Evolutionary conservation across 2,888 invertebrate species (phyloP).

Genomic region (Dastarcus helophoroides): DNA sequence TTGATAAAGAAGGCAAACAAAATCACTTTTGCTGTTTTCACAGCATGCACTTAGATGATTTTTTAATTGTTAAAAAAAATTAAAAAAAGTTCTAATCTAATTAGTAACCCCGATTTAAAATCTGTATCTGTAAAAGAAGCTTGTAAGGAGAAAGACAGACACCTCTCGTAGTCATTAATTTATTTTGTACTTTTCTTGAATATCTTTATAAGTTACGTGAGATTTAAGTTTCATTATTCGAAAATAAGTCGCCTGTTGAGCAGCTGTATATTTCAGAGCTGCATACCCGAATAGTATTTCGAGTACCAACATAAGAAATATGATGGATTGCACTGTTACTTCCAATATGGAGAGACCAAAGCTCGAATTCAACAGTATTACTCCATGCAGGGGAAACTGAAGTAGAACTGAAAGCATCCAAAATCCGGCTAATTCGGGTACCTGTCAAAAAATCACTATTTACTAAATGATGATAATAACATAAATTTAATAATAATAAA

Average conservation of each 20-base stretch:
- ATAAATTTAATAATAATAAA: too few species aligned
- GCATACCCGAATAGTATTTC: slow-evolving; percentile 55
- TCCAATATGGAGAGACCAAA: slow-evolving; percentile 53
- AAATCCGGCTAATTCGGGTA: slow-evolving; percentile 82
- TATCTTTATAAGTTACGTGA: slow-evolving; percentile 15
- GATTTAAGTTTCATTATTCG: slow-evolving; percentile 20
- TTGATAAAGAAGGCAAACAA: too few species aligned
- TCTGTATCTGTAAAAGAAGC: too few species aligned
- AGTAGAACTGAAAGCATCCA: slow-evolving; percentile 76
- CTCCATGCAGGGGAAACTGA: slow-evolving; percentile 72
- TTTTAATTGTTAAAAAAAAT: too few species aligned
- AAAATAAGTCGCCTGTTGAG: slow-evolving; percentile 44
- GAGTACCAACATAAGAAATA: slow-evolving; percentile 44
- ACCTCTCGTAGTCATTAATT: too few species aligned
- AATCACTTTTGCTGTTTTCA: too few species aligned
- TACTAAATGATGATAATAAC: too few species aligned
- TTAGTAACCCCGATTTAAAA: too few species aligned
- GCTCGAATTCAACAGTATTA: slow-evolving; percentile 59
- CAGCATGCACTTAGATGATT: too few species aligned
- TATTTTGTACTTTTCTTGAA: slow-evolving; percentile 17
- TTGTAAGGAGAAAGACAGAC: too few species aligned
- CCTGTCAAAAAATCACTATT: slow-evolving; percentile 51
- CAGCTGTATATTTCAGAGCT: slow-evolving; percentile 58
- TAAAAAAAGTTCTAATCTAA: too few species aligned
- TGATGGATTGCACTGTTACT: slow-evolving; percentile 49